Percentiles rank a stretch among this genome's conserved stretches.
phyloP scores from a whole-genome alignment of 30 jellyfish, hydroid and myxozoan species.

The Pelagia noctiluca region DNA sequence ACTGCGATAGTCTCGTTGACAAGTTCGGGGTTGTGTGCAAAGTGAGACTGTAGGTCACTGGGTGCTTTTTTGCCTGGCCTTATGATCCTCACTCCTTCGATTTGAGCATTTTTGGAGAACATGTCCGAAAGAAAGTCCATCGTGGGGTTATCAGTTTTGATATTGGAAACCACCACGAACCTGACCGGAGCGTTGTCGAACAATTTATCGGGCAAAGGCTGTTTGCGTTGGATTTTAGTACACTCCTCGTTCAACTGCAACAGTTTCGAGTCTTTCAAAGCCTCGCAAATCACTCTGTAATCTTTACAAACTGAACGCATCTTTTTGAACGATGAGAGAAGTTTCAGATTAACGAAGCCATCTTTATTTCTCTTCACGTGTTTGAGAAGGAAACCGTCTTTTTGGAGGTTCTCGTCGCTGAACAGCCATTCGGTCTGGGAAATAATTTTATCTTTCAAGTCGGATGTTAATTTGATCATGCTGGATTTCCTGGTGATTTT shows the following conservation, averaged over 20 bases:
- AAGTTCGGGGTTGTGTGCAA: slow-evolving; percentile 89
- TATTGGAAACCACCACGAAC: slow-evolving; percentile 84
- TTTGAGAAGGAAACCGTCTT: slow-evolving; percentile 95
- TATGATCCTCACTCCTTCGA: slow-evolving; percentile 85
- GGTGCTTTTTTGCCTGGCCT: slow-evolving; percentile 94
- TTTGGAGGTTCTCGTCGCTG: slow-evolving; percentile 92
- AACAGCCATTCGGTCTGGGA: slow-evolving; percentile 93
- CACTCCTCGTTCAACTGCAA: slow-evolving; percentile 84
- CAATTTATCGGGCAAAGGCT: slow-evolving; percentile 91
- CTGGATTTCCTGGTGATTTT: slow-evolving; percentile 49
- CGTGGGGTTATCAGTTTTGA: slow-evolving; percentile 94
- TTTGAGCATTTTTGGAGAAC: slow-evolving; percentile 72
- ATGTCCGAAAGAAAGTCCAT: slow-evolving; percentile 88
- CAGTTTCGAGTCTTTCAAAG: slow-evolving; percentile 73
- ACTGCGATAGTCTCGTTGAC: slow-evolving; percentile 88
- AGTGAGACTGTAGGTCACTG: slow-evolving; percentile 94
- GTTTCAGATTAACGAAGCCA: slow-evolving; percentile 93
- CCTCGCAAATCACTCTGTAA: slow-evolving; percentile 87
- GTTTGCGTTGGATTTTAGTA: slow-evolving; percentile 75
- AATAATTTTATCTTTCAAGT: slow-evolving; percentile 69
- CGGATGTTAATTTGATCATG: slow-evolving; percentile 71
- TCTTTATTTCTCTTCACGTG: slow-evolving; percentile 97
- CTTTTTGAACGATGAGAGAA: slow-evolving; percentile 89
- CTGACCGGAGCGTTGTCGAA: slow-evolving; percentile 93
- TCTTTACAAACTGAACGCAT: slow-evolving; percentile 91